Evolutionary conservation across 23 tunicate genomes (phyloP), one percentile per base, ranked within the genome.

Genomic region (Aplidium turbinatum): DNA sequence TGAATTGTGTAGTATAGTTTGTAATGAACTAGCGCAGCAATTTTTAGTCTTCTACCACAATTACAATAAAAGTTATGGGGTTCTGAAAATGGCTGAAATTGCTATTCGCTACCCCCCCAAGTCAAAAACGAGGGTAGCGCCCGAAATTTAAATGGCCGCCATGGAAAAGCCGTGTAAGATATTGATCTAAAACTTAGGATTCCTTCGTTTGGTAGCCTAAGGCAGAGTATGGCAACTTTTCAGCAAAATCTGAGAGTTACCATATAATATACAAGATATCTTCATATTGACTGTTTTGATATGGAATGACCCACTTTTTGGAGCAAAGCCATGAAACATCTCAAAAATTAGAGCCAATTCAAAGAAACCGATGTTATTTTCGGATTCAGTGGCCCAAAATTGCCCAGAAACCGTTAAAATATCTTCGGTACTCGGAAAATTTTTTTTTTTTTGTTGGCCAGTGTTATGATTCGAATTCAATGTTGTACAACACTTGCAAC

Each of bases 281-380:
- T 9, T 42, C 13, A 42, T 42, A 16, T 42, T 42, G 16, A 16
- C 50, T 42, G 50, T 42, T 42, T 42, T 42, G 13, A 42, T 16
- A 42, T 42, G 50, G 50, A 42, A 42, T 42, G 50, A 42, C 50
- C 50, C n/a, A n/a, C n/a, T n/a, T n/a, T n/a, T n/a, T n/a, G n/a
- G n/a, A n/a, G n/a, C n/a, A n/a, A n/a, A n/a, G n/a, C n/a, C n/a
- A n/a, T n/a, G n/a, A n/a, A n/a, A n/a, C n/a, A n/a, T n/a, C n/a
- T n/a, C n/a, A n/a, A n/a, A n/a, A n/a, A n/a, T n/a, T n/a, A n/a
- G n/a, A n/a, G n/a, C n/a, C n/a, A n/a, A n/a, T n/a, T n/a, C n/a
- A n/a, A n/a, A n/a, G n/a, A n/a, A n/a, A n/a, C n/a, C n/a, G n/a
- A n/a, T n/a, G n/a, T n/a, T n/a, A n/a, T n/a, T n/a, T n/a, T n/a